These are phyloP conservation scores for Eidolon dupreanum DNA, from an alignment of 2,797 vertebrate genomes.

Conservation along the genomic window DNA sequence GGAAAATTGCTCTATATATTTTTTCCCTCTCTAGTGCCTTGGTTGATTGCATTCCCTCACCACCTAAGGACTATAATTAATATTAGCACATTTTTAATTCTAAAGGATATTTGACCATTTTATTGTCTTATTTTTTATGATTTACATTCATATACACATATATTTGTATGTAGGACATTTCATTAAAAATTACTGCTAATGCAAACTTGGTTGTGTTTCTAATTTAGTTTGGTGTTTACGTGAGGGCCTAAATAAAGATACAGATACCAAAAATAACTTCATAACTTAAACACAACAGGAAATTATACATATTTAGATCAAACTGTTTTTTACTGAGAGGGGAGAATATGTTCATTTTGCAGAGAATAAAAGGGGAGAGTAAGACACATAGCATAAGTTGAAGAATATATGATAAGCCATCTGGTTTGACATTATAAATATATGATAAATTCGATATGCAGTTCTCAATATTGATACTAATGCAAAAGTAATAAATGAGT, in stretches of 20 bases:
- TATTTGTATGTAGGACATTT: conserved; percentile 2
- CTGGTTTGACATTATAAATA: neutral
- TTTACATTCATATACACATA: neutral
- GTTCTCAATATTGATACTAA: neutral
- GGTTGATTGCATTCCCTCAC: conserved; percentile 31
- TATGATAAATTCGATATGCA: neutral
- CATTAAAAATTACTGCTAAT: neutral
- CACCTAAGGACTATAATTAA: conserved; percentile 1
- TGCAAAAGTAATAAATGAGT: neutral
- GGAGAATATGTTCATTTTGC: conserved; percentile 34
- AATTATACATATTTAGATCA: neutral
- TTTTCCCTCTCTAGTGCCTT: conserved; percentile 17
- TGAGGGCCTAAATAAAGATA: neutral
- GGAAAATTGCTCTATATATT: neutral
- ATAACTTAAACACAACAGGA: neutral
- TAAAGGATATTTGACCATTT: neutral
- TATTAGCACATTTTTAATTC: neutral
- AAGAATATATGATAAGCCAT: neutral
- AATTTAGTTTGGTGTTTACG: neutral
- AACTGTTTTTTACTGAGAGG: neutral
- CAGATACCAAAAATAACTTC: neutral
- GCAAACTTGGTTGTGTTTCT: neutral
- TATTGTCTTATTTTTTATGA: conserved; percentile 2
- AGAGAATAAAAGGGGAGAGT: neutral
- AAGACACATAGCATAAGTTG: neutral